Evolutionary conservation across 2,888 invertebrate genomes (phyloP).

Genomic region (Iphiclides podalirius): DNA sequence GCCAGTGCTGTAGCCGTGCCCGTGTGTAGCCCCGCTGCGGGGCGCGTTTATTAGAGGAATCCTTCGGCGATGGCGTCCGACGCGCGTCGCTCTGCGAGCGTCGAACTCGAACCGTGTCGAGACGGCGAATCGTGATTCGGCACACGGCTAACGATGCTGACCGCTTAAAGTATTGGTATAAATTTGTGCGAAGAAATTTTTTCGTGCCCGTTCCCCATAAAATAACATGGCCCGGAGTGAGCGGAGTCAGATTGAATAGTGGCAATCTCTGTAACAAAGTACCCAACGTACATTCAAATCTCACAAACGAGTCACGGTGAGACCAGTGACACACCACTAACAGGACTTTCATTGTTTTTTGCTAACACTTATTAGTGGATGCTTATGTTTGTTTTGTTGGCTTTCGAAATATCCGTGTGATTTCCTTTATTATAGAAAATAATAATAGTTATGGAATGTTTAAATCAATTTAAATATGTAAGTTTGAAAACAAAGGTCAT

Average conservation of each 20-base stretch:
- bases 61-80: too few species aligned
- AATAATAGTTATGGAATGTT: slow-evolving; percentile 71
- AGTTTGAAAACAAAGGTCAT: slow-evolving; percentile 36
- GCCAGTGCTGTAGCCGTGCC: too few species aligned
- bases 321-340: slow-evolving; percentile 38
- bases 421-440: slow-evolving; percentile 64
- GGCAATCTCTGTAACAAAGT: slow-evolving; percentile 40
- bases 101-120: slow-evolving; percentile 1
- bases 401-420: slow-evolving; percentile 76
- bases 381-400: slow-evolving; percentile 75
- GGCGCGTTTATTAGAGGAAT: too few species aligned
- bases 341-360: slow-evolving; percentile 57
- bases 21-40: too few species aligned
- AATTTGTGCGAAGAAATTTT: slow-evolving; percentile 12
- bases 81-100: too few species aligned
- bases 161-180: slow-evolving; percentile 1
- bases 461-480: slow-evolving; percentile 55
- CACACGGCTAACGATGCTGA: slow-evolving; percentile 2
- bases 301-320: slow-evolving; percentile 37
- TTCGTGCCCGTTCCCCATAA: slow-evolving; percentile 14
- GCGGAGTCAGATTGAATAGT: slow-evolving; percentile 12
- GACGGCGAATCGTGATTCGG: slow-evolving; percentile 8
- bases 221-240: slow-evolving; percentile 15
- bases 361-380: slow-evolving; percentile 69
- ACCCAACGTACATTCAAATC: slow-evolving; percentile 47